Evolutionary conservation across 1,140 invertebrate species (phyloP), one percentile per base, ranked within the genome.

Genomic region (Drosophila sucinea): DNA sequence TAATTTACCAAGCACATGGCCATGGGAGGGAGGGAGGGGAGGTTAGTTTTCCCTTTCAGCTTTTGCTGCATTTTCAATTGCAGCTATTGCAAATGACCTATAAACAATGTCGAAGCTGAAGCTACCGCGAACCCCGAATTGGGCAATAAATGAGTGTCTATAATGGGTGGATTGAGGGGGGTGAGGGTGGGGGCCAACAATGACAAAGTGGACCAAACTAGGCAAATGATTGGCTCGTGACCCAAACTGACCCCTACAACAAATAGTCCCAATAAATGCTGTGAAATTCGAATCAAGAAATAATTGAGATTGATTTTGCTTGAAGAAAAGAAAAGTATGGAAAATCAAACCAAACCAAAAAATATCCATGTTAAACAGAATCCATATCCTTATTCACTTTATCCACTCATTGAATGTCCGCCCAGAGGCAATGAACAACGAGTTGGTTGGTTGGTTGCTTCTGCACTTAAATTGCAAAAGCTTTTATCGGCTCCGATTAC

Each of bases 401-500:
- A 8, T 11, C 40, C 17, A 17, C 17, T 17, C 17, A 17, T 17
- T 17, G 17, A 17, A 17, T 17, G 17, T 17, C 17, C 17, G 25
- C 11, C 47, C 62, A 55, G 0, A 38, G 63, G 60, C 67, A 65
- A 60, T 65, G 11, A 29, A 38, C 3, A 29, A 38, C 3, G 10
- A 38, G 8, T 38, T 38, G 1, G 35, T 10, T 51, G 60, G 17
- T 17, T 17, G 17, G 17, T 17, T 17, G 17, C 17, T 67, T 54
- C 23, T 44, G 8, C 30, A 44, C 56, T 70, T 68, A 72, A 80
- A 77, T 80, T 68, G 63, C 73, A 75, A 67, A 84, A 84, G 84
- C 84, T 87, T 84, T 89, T 87, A 89, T 87, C 84, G 80, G 80
- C 77, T 87, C 84, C 77, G 77, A 89, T 87, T 87, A 87, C 84